These are phyloP conservation scores for Agrotis puta DNA, from an alignment of 2,888 invertebrate species.

Conservation along the genomic window DNA sequence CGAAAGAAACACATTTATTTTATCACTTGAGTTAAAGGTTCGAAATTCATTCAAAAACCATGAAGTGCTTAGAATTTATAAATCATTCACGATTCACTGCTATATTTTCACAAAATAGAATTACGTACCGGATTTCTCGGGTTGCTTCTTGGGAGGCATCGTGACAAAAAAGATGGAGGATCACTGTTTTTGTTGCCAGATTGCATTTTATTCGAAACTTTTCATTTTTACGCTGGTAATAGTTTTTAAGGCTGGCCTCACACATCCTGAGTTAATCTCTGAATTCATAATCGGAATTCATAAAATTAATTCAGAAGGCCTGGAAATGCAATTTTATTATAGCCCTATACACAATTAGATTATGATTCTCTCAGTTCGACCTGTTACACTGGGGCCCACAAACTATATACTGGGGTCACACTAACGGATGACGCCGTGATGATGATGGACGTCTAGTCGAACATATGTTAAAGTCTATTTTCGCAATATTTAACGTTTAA, in stretches of 20 bases:
- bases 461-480: too few relatives aligned
- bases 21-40: constrained; percentile 1
- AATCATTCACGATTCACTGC: constrained; percentile 49
- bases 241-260: not conserved
- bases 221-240: constrained; percentile 40
- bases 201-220: constrained; percentile 11
- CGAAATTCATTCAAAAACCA: constrained; percentile 18
- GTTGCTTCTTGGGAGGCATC: constrained; percentile 97
- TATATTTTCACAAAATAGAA: constrained; percentile 65
- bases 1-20: not conserved
- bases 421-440: too few relatives aligned
- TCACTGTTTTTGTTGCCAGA: constrained; percentile 58
- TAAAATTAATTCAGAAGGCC: too few relatives aligned
- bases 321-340: too few relatives aligned
- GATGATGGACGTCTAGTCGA: too few relatives aligned
- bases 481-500: too few relatives aligned
- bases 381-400: too few relatives aligned
- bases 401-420: too few relatives aligned
- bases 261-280: too few relatives aligned
- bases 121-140: constrained; percentile 95
- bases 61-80: constrained; percentile 2
- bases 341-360: too few relatives aligned
- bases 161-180: constrained; percentile 90
- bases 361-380: too few relatives aligned
- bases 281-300: too few relatives aligned